Conservation (phyloP, 2,797 vertebrate species). For the Chromis chromis region DNA sequence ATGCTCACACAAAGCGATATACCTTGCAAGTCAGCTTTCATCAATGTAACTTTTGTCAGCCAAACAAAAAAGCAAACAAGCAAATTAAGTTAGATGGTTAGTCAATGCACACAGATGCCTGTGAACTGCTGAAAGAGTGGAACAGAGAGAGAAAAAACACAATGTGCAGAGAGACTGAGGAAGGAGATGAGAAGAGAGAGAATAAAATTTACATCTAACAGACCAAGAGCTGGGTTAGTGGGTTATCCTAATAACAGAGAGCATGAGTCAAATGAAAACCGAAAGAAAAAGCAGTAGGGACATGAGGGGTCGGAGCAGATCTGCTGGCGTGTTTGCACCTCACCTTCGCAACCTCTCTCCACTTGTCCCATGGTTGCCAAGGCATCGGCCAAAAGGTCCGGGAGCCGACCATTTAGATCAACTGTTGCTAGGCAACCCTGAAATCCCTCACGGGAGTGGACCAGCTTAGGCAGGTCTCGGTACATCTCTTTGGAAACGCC, state of each 20-base stretch:
- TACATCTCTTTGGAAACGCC: constrained; percentile 98
- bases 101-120: constrained; percentile 92
- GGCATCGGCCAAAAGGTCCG: constrained; percentile 96
- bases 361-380: constrained; percentile 95
- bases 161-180: constrained; percentile 55
- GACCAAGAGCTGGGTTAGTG: constrained; percentile 72
- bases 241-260: constrained; percentile 66
- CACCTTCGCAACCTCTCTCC: constrained; percentile 98
- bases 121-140: constrained; percentile 81
- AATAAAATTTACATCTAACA: constrained; percentile 46
- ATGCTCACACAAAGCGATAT: constrained; percentile 90
- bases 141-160: constrained; percentile 59
- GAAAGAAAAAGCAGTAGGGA: constrained; percentile 50
- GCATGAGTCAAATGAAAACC: constrained; percentile 57
- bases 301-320: constrained; percentile 12
- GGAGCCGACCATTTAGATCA: constrained; percentile 95
- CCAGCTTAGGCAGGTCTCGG: constrained; percentile 95
- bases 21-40: constrained; percentile 99
- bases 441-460: constrained; percentile 96
- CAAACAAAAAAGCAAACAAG: constrained; percentile 97
- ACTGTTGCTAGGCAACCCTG: constrained; percentile 97
- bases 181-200: constrained; percentile 62
- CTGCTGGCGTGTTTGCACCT: constrained; percentile 39
- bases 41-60: constrained; percentile 97
- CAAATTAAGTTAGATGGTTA: constrained; percentile 95